phyloP scores from a whole-genome alignment of 2,797 vertebrate genomes.

The Peromyscus eremicus region DNA sequence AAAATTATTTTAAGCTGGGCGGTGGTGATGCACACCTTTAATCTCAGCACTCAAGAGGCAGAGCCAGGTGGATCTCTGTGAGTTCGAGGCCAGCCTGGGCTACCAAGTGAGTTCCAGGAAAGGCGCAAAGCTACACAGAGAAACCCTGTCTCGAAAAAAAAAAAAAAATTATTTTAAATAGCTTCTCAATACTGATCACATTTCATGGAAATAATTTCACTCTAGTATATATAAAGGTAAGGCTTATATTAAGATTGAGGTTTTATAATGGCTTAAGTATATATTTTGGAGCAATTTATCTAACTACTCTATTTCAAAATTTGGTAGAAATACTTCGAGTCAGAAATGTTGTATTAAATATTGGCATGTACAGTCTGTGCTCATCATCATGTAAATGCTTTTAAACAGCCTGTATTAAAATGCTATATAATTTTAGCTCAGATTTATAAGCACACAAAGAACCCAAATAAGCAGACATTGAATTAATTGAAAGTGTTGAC shows the following conservation, averaged over 20 bases:
- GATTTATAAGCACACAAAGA: slow-evolving; percentile 6
- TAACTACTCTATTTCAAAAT: neutral
- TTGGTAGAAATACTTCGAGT: slow-evolving; percentile 42
- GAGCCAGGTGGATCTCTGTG: too few species aligned
- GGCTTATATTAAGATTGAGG: neutral
- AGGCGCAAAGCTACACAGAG: too few species aligned
- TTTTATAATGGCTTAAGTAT: neutral
- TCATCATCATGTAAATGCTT: slow-evolving; percentile 29
- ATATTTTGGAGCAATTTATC: neutral
- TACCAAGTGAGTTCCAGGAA: too few species aligned
- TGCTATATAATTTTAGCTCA: slow-evolving; percentile 1
- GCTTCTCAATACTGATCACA: neutral
- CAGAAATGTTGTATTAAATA: slow-evolving; percentile 27
- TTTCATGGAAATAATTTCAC: slow-evolving; percentile 6
- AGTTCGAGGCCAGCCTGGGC: too few species aligned
- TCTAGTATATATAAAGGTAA: neutral
- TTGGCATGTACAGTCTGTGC: neutral
- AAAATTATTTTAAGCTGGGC: neutral
- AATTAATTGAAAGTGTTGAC: slow-evolving; percentile 2
- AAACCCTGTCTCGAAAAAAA: too few species aligned
- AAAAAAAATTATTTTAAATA: neutral
- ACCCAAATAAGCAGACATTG: neutral
- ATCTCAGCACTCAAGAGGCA: too few species aligned
- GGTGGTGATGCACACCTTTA: too few species aligned
- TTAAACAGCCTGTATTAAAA: neutral